These are phyloP conservation scores for Plutomurus gul DNA, from an alignment of 1,140 invertebrate genomes.

Conservation along the genomic window DNA sequence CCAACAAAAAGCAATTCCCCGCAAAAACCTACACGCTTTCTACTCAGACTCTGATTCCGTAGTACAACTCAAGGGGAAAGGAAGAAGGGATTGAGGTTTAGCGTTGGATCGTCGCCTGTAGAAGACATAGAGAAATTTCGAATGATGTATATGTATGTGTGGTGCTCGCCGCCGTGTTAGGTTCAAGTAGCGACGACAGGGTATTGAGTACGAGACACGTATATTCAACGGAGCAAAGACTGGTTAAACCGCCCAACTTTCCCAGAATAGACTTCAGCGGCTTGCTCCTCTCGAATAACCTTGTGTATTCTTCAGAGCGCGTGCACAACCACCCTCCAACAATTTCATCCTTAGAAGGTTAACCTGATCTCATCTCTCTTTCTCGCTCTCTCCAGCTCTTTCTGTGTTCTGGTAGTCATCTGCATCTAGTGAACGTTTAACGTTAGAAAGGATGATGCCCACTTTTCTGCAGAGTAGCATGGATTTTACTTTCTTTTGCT, in stretches of 20 bases:
- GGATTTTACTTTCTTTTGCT: no score
- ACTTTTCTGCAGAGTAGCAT: no score
- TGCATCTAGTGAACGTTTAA: no score
- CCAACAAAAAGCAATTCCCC: no score
- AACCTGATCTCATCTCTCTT: slow-evolving; percentile 16
- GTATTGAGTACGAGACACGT: no score
- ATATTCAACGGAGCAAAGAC: no score
- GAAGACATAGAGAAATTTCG: not conserved
- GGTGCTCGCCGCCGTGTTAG: not conserved
- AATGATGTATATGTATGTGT: not conserved
- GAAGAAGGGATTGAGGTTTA: not conserved
- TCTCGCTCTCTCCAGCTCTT: no score
- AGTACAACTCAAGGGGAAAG: not conserved
- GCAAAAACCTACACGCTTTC: slow-evolving; percentile 12
- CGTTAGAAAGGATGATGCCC: no score
- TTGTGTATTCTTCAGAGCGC: slow-evolving; percentile 22
- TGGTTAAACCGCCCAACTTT: slow-evolving; percentile 6
- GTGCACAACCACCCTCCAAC: slow-evolving; percentile 15
- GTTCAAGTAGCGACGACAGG: not conserved
- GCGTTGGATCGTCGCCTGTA: not conserved
- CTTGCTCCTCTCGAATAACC: slow-evolving; percentile 3
- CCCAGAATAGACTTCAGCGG: slow-evolving; percentile 14
- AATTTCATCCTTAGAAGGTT: slow-evolving; percentile 29
- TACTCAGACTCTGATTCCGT: no score
- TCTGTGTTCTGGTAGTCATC: no score